These are phyloP conservation scores for Rhabdomys pumilio DNA, from an alignment of 2,797 vertebrate genomes.

Conservation along the genomic window DNA sequence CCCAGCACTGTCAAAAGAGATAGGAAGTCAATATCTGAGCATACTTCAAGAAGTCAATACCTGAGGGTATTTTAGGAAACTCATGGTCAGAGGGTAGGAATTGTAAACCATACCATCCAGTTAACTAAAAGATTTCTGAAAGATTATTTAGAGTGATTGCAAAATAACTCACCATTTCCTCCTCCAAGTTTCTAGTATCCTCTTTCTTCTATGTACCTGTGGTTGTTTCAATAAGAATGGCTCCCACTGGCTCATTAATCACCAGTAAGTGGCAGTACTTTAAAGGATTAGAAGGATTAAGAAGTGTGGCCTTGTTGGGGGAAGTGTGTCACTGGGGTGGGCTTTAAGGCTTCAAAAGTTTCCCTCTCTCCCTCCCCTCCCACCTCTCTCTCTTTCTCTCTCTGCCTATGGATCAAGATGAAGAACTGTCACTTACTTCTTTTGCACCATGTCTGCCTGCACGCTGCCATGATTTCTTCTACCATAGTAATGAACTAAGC, in stretches of 20 bases:
- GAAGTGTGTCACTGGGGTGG: background rate
- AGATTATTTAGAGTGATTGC: constrained; percentile 9
- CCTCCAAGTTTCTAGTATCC: background rate
- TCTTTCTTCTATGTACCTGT: background rate
- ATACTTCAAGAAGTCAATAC: constrained; percentile 70
- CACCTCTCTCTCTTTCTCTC: fast-evolving
- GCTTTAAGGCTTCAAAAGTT: background rate
- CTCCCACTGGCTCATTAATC: background rate
- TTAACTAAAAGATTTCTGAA: constrained; percentile 65
- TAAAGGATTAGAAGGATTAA: background rate
- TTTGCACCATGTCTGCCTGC: background rate
- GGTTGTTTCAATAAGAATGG: background rate
- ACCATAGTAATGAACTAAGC: background rate
- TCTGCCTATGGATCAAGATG: background rate
- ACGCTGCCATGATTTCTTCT: background rate
- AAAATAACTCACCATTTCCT: constrained; percentile 6
- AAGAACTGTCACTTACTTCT: background rate
- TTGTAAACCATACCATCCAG: constrained; percentile 48
- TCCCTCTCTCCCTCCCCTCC: too few species aligned
- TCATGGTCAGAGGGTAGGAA: constrained; percentile 52
- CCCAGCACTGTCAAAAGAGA: constrained; percentile 62
- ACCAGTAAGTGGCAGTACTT: background rate
- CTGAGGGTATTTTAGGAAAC: constrained; percentile 71
- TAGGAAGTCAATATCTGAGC: constrained; percentile 72
- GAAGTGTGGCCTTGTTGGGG: background rate